Percentiles rank a stretch among this genome's conserved stretches.
phyloP scores from a whole-genome alignment of 2,797 vertebrate species.

The Austrolebias charrua region DNA sequence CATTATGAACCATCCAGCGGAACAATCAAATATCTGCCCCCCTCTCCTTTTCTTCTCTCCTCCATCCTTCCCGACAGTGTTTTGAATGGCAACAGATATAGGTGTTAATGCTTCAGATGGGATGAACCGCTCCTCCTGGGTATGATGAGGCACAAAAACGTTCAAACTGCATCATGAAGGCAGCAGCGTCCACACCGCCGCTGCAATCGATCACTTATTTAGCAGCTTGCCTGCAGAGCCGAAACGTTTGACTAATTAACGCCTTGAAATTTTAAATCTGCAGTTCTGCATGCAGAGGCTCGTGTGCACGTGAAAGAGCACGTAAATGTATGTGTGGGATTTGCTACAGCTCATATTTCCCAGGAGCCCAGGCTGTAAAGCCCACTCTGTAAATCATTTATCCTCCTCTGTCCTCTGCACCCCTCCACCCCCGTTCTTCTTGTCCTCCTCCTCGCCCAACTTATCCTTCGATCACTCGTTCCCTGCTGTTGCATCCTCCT shows the following conservation, averaged over 20 bases:
- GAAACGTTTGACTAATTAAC: constrained; percentile 55
- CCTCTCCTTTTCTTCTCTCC: constrained; percentile 17
- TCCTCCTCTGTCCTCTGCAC: constrained; percentile 56
- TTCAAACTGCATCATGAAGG: constrained; percentile 11
- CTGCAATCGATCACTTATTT: constrained; percentile 51
- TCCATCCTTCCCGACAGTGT: constrained; percentile 33
- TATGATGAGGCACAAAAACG: constrained; percentile 5
- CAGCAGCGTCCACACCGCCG: constrained; percentile 28
- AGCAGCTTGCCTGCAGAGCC: constrained; percentile 33
- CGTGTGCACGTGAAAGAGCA: constrained; percentile 21
- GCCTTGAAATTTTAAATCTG: constrained; percentile 33
- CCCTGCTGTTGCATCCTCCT: constrained; percentile 19
- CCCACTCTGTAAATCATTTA: constrained; percentile 69
- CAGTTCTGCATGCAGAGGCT: constrained; percentile 40
- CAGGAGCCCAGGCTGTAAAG: constrained; percentile 64
- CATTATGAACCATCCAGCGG: constrained; percentile 70
- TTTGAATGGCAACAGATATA: constrained; percentile 37
- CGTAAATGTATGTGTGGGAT: constrained; percentile 23
- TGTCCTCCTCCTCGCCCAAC: constrained; percentile 44
- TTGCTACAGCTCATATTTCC: constrained; percentile 65
- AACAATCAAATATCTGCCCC: constrained; percentile 68
- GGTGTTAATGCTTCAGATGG: constrained; percentile 12
- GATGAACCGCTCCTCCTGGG: constrained; percentile 18
- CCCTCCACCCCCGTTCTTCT: constrained; percentile 24
- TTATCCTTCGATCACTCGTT: constrained; percentile 56